phyloP scores from a whole-genome alignment of 2,888 invertebrate genomes.

The Nasonia oneida region DNA sequence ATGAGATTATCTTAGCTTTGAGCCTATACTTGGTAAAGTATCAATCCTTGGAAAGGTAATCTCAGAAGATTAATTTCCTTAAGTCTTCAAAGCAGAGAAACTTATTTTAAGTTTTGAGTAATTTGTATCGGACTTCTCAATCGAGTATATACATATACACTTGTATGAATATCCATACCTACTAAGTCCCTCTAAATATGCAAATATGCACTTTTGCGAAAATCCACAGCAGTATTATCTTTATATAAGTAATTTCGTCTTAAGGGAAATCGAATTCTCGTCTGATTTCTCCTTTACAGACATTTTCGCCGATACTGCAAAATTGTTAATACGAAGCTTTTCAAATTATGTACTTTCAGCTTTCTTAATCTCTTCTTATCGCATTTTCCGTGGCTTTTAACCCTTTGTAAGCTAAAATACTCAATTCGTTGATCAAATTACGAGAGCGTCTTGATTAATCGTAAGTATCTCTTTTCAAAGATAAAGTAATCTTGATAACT shows the following conservation, averaged over 20 bases:
- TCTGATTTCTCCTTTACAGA: slow-evolving; percentile 63
- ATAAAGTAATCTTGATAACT: background rate
- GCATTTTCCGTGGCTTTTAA: slow-evolving; percentile 64
- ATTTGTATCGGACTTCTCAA: background rate
- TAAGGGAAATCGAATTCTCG: slow-evolving; percentile 24
- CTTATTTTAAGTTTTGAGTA: slow-evolving; percentile 25
- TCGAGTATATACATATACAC: background rate
- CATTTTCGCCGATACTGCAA: slow-evolving; percentile 77
- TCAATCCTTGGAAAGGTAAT: slow-evolving; percentile 30
- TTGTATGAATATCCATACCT: background rate
- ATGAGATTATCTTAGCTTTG: slow-evolving; percentile 17
- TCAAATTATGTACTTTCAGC: slow-evolving; percentile 73
- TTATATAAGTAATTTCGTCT: slow-evolving; percentile 51
- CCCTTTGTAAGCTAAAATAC: slow-evolving; percentile 78
- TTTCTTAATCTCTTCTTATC: slow-evolving; percentile 61
- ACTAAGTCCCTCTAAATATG: background rate
- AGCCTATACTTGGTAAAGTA: background rate
- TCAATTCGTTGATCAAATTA: slow-evolving; percentile 78
- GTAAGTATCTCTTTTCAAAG: slow-evolving; percentile 72
- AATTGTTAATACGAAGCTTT: slow-evolving; percentile 78
- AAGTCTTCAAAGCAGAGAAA: slow-evolving; percentile 26
- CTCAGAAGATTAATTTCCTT: slow-evolving; percentile 50
- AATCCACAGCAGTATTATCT: slow-evolving; percentile 23
- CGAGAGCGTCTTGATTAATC: slow-evolving; percentile 76
- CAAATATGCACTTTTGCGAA: background rate